A percentile compares a stretch with the other conserved stretches of the same genome.
These are phyloP conservation scores for Perdita meconis DNA, from an alignment of 2,888 invertebrate genomes.

Conservation along the genomic window DNA sequence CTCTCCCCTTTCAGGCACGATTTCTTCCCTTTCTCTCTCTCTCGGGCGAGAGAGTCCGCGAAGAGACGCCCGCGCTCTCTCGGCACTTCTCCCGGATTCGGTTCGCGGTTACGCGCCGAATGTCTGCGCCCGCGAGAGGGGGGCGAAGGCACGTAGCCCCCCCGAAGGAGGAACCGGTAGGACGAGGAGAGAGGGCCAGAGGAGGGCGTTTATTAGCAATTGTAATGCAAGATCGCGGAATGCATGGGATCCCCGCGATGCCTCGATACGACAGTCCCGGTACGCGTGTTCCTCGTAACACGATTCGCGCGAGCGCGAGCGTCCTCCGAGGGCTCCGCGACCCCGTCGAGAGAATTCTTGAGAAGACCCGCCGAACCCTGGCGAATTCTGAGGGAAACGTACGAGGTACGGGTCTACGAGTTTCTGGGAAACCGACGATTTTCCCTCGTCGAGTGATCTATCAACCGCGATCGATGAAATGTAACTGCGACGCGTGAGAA, in stretches of 20 bases:
- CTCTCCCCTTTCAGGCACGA: neutral
- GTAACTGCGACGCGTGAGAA: no score
- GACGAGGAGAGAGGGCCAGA: slow-evolving; percentile 41
- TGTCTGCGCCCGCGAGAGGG: neutral
- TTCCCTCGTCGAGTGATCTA: no score
- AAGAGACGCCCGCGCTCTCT: slow-evolving; percentile 1
- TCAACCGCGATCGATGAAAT: no score
- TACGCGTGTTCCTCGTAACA: slow-evolving; percentile 76
- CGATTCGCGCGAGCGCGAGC: slow-evolving; percentile 63
- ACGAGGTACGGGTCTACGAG: no score
- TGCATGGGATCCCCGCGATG: slow-evolving; percentile 73
- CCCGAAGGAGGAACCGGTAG: slow-evolving; percentile 42
- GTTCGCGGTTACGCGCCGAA: neutral
- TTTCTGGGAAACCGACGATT: no score
- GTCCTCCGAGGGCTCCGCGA: slow-evolving; percentile 39
- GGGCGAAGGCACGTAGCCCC: slow-evolving; percentile 27
- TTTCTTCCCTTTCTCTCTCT: neutral
- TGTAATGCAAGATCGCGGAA: slow-evolving; percentile 79
- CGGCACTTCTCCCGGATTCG: slow-evolving; percentile 21
- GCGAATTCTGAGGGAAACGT: no score
- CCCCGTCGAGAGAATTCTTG: slow-evolving; percentile 23
- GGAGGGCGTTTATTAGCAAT: slow-evolving; percentile 78
- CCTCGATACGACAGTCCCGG: slow-evolving; percentile 74
- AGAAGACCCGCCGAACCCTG: neutral
- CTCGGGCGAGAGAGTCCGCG: neutral